Evolutionary conservation across 2,888 invertebrate species (phyloP).

Genomic region (Diploptera punctata): DNA sequence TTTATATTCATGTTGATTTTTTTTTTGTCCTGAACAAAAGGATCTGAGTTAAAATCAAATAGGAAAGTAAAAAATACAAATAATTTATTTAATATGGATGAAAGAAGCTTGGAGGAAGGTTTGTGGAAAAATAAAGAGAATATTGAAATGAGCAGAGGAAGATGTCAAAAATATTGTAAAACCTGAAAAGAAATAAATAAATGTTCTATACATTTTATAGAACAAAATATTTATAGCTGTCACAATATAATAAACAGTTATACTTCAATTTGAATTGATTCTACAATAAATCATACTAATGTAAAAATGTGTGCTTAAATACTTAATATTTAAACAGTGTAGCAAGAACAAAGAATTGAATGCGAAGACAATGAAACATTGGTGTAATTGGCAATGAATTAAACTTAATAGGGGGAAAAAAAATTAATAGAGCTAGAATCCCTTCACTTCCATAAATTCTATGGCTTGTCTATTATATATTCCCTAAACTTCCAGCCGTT

Average conservation of each 20-base stretch:
- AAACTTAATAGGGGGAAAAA: no score
- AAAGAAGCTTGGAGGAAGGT: background rate
- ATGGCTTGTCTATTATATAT: background rate
- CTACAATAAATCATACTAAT: background rate
- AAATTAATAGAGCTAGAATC: background rate
- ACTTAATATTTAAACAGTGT: no score
- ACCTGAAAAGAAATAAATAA: no score
- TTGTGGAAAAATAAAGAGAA: background rate
- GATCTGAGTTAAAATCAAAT: background rate
- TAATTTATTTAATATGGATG: background rate
- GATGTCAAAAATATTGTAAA: no score
- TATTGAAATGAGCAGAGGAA: no score
- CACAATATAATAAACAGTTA: background rate
- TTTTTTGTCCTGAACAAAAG: background rate
- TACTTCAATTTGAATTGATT: background rate
- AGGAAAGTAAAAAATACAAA: background rate
- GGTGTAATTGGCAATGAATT: no score
- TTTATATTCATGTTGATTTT: background rate
- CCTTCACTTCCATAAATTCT: background rate
- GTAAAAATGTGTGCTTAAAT: background rate
- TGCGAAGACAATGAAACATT: no score
- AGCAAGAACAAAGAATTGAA: no score
- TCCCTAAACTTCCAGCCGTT: no score
- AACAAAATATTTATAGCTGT: background rate
- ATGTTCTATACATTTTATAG: background rate